Percentiles rank a stretch among this genome's conserved stretches.
phyloP scores from a whole-genome alignment of 2,797 vertebrate genomes.

The Enteromius anoplus region DNA sequence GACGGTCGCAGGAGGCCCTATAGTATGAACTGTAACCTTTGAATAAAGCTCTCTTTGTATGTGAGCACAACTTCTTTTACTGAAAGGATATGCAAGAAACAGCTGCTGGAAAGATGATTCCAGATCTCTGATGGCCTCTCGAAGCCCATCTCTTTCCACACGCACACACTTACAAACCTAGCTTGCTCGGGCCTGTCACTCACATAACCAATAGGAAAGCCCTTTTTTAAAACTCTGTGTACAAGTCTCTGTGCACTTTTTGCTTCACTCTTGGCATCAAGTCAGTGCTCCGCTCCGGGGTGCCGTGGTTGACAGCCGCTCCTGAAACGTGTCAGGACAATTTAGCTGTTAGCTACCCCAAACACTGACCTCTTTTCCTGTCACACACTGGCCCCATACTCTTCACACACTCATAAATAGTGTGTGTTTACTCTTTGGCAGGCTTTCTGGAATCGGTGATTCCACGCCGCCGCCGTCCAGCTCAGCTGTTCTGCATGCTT shows the following conservation, averaged over 20 bases:
- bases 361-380: slow-evolving; percentile 41
- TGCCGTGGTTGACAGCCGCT: slow-evolving; percentile 34
- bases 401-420: slow-evolving; percentile 36
- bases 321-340: slow-evolving; percentile 49
- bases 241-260: not conserved
- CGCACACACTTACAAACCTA: slow-evolving; percentile 22
- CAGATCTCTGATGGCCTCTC: slow-evolving; percentile 12
- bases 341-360: slow-evolving; percentile 16
- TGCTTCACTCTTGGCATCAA: slow-evolving; percentile 29
- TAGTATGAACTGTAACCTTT: slow-evolving; percentile 32
- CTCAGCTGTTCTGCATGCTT: slow-evolving; percentile 50
- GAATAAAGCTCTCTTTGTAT: slow-evolving; percentile 51
- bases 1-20: slow-evolving; percentile 23
- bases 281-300: slow-evolving; percentile 16
- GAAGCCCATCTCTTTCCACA: not conserved
- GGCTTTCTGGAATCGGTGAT: slow-evolving; percentile 49
- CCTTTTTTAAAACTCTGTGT: slow-evolving; percentile 12
- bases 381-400: slow-evolving; percentile 36
- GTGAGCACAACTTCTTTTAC: slow-evolving; percentile 14
- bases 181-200: slow-evolving; percentile 21
- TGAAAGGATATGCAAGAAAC: slow-evolving; percentile 44
- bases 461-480: slow-evolving; percentile 29
- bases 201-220: slow-evolving; percentile 45
- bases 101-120: slow-evolving; percentile 32
- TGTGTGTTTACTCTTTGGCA: slow-evolving; percentile 38